Evolutionary conservation across 1,140 invertebrate species (phyloP).

Genomic region (Drosophila lacteicornis): DNA sequence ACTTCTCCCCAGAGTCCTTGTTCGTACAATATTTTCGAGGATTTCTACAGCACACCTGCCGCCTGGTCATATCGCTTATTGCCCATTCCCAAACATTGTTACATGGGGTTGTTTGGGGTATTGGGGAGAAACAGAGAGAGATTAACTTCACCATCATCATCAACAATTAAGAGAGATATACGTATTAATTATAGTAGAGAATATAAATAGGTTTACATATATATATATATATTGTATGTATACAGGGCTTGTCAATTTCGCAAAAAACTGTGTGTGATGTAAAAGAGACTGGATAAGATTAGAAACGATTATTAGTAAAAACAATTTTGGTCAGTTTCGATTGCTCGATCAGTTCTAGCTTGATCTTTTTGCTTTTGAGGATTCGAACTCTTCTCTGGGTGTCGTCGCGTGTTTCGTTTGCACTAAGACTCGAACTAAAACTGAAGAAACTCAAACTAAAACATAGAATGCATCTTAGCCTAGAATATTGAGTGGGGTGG

Average conservation of each 20-base stretch:
- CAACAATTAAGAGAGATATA: constrained; percentile 81
- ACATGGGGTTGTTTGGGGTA: constrained; percentile 49
- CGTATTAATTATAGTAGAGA: constrained; percentile 59
- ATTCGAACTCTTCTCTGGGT: constrained; percentile 48
- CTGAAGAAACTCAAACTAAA: constrained; percentile 25
- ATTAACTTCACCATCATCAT: constrained; percentile 85
- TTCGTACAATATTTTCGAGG: constrained; percentile 84
- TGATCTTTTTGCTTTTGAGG: constrained; percentile 43
- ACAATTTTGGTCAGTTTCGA: constrained; percentile 59
- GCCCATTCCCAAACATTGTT: constrained; percentile 87
- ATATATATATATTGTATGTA: constrained; percentile 53
- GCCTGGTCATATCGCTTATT: constrained; percentile 88
- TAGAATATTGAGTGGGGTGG: constrained; percentile 10
- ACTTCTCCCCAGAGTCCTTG: constrained; percentile 84
- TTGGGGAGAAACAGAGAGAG: constrained; percentile 83
- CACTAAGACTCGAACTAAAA: constrained; percentile 35
- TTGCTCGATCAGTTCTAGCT: constrained; percentile 41
- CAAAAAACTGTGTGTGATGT: constrained; percentile 77
- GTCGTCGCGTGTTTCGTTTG: constrained; percentile 38
- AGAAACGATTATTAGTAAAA: constrained; percentile 75
- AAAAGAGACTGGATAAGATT: constrained; percentile 76
- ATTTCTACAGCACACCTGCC: constrained; percentile 86
- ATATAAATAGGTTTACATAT: constrained; percentile 54
- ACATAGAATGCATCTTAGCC: constrained; percentile 42
- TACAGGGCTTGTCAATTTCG: constrained; percentile 51